Base-by-base conservation (phyloP, 2,888 invertebrate genomes). In the Dichetophora obliterata region DNA sequence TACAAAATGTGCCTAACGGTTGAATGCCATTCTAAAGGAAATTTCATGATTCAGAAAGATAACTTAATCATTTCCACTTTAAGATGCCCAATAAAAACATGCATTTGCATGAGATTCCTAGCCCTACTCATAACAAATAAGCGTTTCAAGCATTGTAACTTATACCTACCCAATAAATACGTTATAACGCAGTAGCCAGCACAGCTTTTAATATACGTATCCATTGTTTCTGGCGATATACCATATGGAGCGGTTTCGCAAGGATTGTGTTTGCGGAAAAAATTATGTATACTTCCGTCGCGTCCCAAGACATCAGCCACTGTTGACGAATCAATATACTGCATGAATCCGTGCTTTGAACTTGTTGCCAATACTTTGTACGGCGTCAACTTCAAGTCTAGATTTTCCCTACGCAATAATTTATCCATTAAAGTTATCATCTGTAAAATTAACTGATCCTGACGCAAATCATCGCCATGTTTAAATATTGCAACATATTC, bases 361-460 rank as follows among this genome's bases (percentile, higher is more conserved):
- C 98, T 97, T 0, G 98, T 99, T 0, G 99, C 98, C 78, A 99
- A 90, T 6, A 98, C 98, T 87, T 94, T 92, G 86, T 99, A 99
- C 0, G 99, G 98, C 0, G 98, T 98, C 78, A 99, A 89, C 85
- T 98, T 98, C 75, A 99, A 91, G 90, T 99, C 99, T 75, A 99
- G 91, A 89, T 99, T 99, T 90, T 99, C 99, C 82, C 96, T 92
- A 59, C 97, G 91, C 81, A 99, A 89, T 75, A 99, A 89, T 88
- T 97, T 97, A 88, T 99, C 99, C 98, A 99, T 99, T 16, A 99
- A 90, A 0, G 97, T 96, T 57, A 99, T 98, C 92, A 99, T 99
- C 90, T 99, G 99, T 66, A 99, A 90, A 79, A 99, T 96, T 1
- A 99, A 91, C 89, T 99, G 99, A 90, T 99, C 99, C 90, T 99